Evolutionary conservation across 2,888 invertebrate genomes (phyloP).

Genomic region (Syrphus vitripennis): DNA sequence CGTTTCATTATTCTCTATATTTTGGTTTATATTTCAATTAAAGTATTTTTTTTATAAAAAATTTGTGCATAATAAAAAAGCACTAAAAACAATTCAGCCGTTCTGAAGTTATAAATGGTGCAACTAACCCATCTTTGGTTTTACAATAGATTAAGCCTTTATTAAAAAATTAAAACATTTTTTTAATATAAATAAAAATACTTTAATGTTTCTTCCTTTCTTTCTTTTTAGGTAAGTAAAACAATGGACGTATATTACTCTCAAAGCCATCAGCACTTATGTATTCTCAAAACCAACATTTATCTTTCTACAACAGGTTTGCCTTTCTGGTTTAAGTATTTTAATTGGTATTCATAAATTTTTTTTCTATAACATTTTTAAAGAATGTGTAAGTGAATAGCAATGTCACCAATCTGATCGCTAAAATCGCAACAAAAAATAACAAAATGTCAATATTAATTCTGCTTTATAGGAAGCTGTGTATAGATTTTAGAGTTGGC

Average conservation of each 20-base stretch:
- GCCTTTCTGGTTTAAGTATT: conserved; percentile 43
- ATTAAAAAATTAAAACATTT: background rate
- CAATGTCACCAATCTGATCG: background rate
- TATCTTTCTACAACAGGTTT: conserved; percentile 26
- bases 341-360: conserved; percentile 35
- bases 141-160: too few relatives aligned
- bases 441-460: conserved; percentile 55
- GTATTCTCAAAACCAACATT: background rate
- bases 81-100: too few relatives aligned
- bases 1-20: too few relatives aligned
- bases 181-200: background rate
- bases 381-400: conserved; percentile 18
- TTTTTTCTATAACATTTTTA: conserved; percentile 60
- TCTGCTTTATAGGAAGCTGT: conserved; percentile 8
- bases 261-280: background rate
- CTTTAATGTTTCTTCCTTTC: background rate
- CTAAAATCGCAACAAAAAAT: background rate
- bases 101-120: too few relatives aligned
- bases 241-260: background rate
- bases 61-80: too few relatives aligned
- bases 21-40: too few relatives aligned
- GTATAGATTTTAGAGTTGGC: too few relatives aligned
- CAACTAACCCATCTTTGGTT: too few relatives aligned
- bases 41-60: too few relatives aligned
- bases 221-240: conserved; percentile 42